Percentiles rank a stretch among this genome's conserved stretches.
These are phyloP conservation scores for Lacerta viridis DNA, from an alignment of 2,797 vertebrate species.

Conservation along the genomic window DNA sequence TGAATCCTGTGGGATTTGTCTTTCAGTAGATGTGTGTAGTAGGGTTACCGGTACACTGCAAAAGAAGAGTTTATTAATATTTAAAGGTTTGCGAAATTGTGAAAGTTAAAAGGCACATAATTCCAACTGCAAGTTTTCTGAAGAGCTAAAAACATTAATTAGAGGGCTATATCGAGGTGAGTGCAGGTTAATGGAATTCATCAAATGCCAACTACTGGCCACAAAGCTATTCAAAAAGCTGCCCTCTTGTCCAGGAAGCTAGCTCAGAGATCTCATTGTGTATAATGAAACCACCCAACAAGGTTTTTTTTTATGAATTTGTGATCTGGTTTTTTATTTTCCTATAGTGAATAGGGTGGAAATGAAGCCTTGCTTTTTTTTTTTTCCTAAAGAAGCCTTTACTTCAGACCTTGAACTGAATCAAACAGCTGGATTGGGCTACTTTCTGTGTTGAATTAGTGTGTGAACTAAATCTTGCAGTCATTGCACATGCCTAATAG, in stretches of 20 bases:
- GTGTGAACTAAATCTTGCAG: too few relatives aligned
- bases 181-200: slow-evolving; percentile 18
- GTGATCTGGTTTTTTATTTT: too few relatives aligned
- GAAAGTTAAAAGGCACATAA: not conserved
- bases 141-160: slow-evolving; percentile 6
- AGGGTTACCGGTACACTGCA: not conserved
- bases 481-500: too few relatives aligned
- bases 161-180: not conserved
- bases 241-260: not conserved
- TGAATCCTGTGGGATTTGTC: not conserved
- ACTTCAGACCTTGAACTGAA: too few relatives aligned
- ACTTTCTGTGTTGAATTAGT: too few relatives aligned
- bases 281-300: not conserved
- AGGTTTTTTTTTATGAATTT: not conserved
- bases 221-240: not conserved
- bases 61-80: not conserved
- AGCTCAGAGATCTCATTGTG: not conserved
- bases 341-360: too few relatives aligned
- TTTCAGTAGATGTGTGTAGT: not conserved
- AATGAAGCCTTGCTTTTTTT: too few relatives aligned
- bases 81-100: not conserved
- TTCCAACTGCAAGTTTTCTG: not conserved
- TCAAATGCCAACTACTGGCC: slow-evolving; percentile 6
- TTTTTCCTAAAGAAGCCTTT: too few relatives aligned
- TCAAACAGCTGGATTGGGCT: too few relatives aligned